A percentile compares a stretch with the other conserved stretches of the same genome.
These are phyloP conservation scores for Habroteleia sp. DNA, from an alignment of 2,888 invertebrate species.

Conservation along the genomic window DNA sequence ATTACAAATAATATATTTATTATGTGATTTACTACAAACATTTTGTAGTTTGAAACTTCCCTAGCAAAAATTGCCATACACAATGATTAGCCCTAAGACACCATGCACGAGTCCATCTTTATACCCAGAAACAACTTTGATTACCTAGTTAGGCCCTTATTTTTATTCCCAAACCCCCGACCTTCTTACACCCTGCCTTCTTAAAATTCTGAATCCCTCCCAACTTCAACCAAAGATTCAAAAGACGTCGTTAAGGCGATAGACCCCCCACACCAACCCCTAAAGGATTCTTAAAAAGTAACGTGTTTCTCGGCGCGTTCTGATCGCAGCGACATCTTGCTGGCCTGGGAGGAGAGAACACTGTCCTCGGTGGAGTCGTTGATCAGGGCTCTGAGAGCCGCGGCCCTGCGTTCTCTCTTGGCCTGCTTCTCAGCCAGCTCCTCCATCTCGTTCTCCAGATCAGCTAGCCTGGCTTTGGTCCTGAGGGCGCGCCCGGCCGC, in stretches of 20 bases:
- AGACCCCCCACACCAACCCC: neutral
- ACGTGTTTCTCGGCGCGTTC: conserved; percentile 77
- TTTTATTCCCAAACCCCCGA: too few relatives aligned
- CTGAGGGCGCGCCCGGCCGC: conserved; percentile 86
- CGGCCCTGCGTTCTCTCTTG: conserved; percentile 87
- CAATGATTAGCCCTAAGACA: too few relatives aligned
- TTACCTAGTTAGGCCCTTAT: too few relatives aligned
- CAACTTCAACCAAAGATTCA: neutral
- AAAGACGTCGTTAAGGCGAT: too few relatives aligned
- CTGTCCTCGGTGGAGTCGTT: conserved; percentile 83
- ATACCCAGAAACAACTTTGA: too few relatives aligned
- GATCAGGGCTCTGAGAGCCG: conserved; percentile 86
- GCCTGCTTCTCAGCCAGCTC: conserved; percentile 86
- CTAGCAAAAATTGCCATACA: too few relatives aligned
- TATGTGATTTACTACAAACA: too few relatives aligned
- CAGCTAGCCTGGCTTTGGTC: conserved; percentile 86
- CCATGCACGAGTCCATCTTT: too few relatives aligned
- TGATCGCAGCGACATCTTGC: conserved; percentile 73
- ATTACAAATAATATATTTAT: too few relatives aligned
- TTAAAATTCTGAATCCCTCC: conserved; percentile 1
- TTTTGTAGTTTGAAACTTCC: too few relatives aligned
- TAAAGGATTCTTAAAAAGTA: conserved; percentile 71
- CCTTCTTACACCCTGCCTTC: too few relatives aligned
- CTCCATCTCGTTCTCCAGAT: conserved; percentile 89
- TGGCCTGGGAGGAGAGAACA: conserved; percentile 66